Base-by-base conservation (phyloP, 2,797 vertebrate species). In the Trichosurus vulpecula region DNA sequence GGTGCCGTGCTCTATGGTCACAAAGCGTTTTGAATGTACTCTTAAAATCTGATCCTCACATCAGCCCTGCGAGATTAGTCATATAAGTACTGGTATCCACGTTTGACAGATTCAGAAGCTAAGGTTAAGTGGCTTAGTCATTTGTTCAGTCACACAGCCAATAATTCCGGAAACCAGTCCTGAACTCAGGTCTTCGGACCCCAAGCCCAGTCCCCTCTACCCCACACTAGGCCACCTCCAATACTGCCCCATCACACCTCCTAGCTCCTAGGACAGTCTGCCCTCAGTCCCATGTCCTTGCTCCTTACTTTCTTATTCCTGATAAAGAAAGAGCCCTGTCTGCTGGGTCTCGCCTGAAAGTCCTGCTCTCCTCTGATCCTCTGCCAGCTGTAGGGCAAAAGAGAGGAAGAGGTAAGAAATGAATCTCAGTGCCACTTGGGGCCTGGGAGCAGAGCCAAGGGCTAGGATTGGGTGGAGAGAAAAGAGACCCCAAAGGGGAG, bases 311-410 rank as follows among this genome's bases (percentile, higher is more conserved):
- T 98, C 31, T 96, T 94, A 22, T 98, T 98, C 52, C 95, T 97
- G 87, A 98, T 96, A 54, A 98, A 98, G 96, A 98, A 90, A 54
- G 90, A 98, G 92, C 96, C 97, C 96, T 96, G 97, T 91, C 92
- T 93, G 10, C 91, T 97, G 95, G 96, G 97, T 56, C 90, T 97
- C 92, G 97, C 97, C 95, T 96, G 98, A 92, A 90, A 74, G 3
- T 41, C 95, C 74, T 97, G 97, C 81, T 95, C 96, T 81, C 91
- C 95, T 90, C 27, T 96, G 22, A 55, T 97, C 92, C 61, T 96
- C 93, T 96, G 96, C 96, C 98, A 96, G 29, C 98, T 97, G 56
- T 14, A 94, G 90, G 92, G 95, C 90, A 47, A 93, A 96, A 94
- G 58, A 54, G 6, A 3, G 1, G 0, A 5, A 14, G 93, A 47